Conservation (phyloP, 2,888 invertebrate genomes). For the Leptinotarsa juncta region DNA sequence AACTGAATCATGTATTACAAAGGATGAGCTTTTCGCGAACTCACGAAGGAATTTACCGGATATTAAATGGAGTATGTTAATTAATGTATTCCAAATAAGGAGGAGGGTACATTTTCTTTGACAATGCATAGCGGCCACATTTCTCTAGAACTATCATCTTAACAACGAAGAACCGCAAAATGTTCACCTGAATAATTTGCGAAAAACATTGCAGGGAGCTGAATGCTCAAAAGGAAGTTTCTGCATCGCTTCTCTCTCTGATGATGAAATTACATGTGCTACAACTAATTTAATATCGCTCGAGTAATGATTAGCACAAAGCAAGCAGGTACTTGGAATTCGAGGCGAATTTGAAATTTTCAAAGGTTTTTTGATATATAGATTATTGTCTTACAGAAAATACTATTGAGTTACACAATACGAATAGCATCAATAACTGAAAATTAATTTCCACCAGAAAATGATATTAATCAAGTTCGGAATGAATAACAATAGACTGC, state of each 20-base stretch:
- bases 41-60: no score
- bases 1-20: no score
- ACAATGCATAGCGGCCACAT: not conserved
- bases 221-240: conserved; percentile 12
- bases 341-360: not conserved
- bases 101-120: not conserved
- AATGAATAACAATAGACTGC: no score
- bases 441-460: no score
- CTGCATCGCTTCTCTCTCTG: conserved; percentile 12
- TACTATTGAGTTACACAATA: no score
- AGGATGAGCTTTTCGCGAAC: no score
- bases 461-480: no score
- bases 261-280: conserved; percentile 22
- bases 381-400: no score
- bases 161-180: not conserved
- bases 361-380: not conserved
- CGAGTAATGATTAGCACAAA: conserved; percentile 13
- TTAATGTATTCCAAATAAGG: not conserved
- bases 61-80: not conserved
- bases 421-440: no score
- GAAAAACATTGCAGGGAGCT: not conserved
- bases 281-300: conserved; percentile 17
- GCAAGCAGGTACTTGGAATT: conserved; percentile 19
- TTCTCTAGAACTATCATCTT: not conserved
- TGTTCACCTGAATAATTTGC: conserved; percentile 5